Percentiles rank a stretch among this genome's conserved stretches.
Evolutionary conservation across 2,113 vertebrate species (phyloP).

Genomic region (Fulmarus glacialis): DNA sequence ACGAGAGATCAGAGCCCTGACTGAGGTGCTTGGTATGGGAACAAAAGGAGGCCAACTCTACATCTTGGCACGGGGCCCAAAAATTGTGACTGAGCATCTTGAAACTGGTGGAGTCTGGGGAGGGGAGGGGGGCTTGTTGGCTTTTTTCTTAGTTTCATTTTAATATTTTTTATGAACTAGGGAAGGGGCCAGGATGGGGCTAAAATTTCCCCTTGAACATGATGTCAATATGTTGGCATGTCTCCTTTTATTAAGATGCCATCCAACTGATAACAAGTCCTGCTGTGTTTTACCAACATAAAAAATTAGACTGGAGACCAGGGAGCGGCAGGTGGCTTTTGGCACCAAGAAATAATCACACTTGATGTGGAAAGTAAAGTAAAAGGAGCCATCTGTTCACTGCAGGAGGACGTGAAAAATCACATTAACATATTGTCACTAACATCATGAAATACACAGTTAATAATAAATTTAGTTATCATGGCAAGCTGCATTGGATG

Average conservation of each 20-base stretch:
- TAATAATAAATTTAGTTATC: slow-evolving; percentile 97
- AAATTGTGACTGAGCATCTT: slow-evolving; percentile 74
- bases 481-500: slow-evolving; percentile 84
- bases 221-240: slow-evolving; percentile 99
- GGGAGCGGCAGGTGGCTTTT: slow-evolving; percentile 99
- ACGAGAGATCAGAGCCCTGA: slow-evolving; percentile 83
- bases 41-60: slow-evolving; percentile 88
- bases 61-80: slow-evolving; percentile 83
- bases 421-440: slow-evolving; percentile 99
- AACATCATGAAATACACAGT: slow-evolving; percentile 99
- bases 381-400: slow-evolving; percentile 99
- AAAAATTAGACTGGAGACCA: slow-evolving; percentile 99
- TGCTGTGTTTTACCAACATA: slow-evolving; percentile 99
- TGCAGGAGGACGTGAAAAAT: slow-evolving; percentile 92
- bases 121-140: neutral
- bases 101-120: slow-evolving; percentile 51
- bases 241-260: slow-evolving; percentile 99
- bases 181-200: slow-evolving; percentile 66
- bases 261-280: slow-evolving; percentile 99
- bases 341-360: slow-evolving; percentile 98
- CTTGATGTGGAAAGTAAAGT: slow-evolving; percentile 99
- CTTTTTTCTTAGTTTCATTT: neutral
- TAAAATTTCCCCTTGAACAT: slow-evolving; percentile 95
- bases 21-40: slow-evolving; percentile 77
- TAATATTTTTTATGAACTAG: slow-evolving; percentile 7